Evolutionary conservation across 2,113 vertebrate species (phyloP), one percentile per base, ranked within the genome.

Genomic region (Todiramphus saurophagus): DNA sequence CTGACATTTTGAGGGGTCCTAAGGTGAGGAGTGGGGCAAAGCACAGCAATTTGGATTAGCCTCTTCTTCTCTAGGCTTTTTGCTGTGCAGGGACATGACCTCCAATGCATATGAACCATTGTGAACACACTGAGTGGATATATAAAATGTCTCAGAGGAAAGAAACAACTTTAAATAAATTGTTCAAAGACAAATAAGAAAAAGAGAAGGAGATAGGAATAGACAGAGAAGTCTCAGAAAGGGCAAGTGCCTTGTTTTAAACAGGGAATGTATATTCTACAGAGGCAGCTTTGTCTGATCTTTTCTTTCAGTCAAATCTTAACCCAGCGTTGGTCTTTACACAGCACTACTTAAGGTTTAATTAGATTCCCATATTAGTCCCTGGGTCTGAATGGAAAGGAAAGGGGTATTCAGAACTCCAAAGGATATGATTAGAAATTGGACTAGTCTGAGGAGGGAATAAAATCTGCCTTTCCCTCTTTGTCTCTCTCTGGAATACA

Each of bases 371-470:
- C 76, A 28, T 55, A 48, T 90, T 93, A 82, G 87, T 84, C 66
- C 5, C 16, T 41, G 16, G 15, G 44, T 91, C 89, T 95, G 66
- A 90, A 63, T 67, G 91, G 93, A 88, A 86, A 75, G 58, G 13
- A 37, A 89, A 94, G 19, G 69, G 37, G 50, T 95, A 70, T 89
- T 96, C 73, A 93, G 83, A 86, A 93, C 83, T 91, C 80, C 39
- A n/a, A 82, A 94, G 50, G 41, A 56, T 95, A 9, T 76, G 82
- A 91, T 92, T 96, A 94, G 90, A 93, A 96, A 85, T 58, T 68
- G 63, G 21, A 66, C 94, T 89, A 90, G 59, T 89, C 74, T 87
- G 90, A 87, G 70, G 58, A 97, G 82, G 76, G 91, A 93, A 83
- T 75, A 88, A 90, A 96, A 85, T 87, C 76, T 82, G 67, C 55